Evolutionary conservation across 2,888 invertebrate species (phyloP), one percentile per base, ranked within the genome.

Genomic region (Torymus auratus): DNA sequence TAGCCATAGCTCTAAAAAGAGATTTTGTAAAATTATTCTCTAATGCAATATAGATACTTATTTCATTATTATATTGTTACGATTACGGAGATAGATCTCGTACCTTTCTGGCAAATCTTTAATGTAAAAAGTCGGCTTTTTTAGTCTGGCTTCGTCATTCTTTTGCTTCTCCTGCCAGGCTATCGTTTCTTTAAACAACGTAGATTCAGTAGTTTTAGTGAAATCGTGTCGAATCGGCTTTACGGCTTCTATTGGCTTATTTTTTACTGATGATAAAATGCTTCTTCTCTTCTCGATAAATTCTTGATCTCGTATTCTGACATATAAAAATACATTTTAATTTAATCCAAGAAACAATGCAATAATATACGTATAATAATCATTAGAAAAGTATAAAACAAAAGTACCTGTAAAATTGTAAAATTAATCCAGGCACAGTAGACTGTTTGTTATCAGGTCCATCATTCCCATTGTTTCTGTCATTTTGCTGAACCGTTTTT

Each of bases 41-140:
- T 7, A 41, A 41, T 41, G 7, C 5, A 41, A 41, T 41, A 41
- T 41, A 28, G 3, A 3, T 4, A 28, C 41, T 41, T 41, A 41
- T 41, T 41, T 7, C 5, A 41, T 7, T 28, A 5, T 28, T 41
- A 41, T 41, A 41, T 5, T 28, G 28, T 5, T 2, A 5, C 1
- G 28, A 28, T 28, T 28, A 28, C 28, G 28, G 28, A 41, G 7
- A 41, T 41, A 41, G 5, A 41, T 7, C 7, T 41, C 86, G 83
- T 78, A 90, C 90, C 87, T 82, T 84, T 81, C 86, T 12, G 89
- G 89, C 10, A 90, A 77, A 76, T 90, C 87, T 83, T 90, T 90
- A 15, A 90, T 87, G 61, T 88, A 90, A 23, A 79, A 82, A 58
- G 15, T 52, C 11, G n/a, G 52, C 0, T 53, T 20, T 11, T 53